These are phyloP conservation scores for Drosophila cognata DNA, from an alignment of 2,888 invertebrate species.

Conservation along the genomic window DNA sequence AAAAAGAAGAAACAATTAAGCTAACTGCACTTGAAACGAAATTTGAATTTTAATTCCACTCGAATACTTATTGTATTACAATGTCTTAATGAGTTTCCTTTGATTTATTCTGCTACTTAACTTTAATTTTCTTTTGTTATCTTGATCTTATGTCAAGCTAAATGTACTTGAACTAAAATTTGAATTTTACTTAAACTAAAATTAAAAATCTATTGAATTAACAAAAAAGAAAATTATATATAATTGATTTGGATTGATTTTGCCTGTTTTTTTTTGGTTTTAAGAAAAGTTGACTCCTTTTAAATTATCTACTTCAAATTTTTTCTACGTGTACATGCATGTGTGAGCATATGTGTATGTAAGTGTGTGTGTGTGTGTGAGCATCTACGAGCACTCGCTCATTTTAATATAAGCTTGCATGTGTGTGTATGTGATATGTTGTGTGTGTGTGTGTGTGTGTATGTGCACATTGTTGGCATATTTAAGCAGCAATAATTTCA, in stretches of 20 bases:
- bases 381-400: slow-evolving; percentile 44
- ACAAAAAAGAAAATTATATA: neutral
- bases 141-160: neutral
- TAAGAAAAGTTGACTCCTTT: neutral
- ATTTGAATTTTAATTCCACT: neutral
- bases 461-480: slow-evolving; percentile 53
- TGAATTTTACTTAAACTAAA: neutral
- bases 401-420: slow-evolving; percentile 6
- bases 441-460: slow-evolving; percentile 25
- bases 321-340: neutral
- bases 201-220: neutral
- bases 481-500: slow-evolving; percentile 39
- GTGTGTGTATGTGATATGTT: slow-evolving; percentile 6
- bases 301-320: neutral
- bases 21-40: neutral
- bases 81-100: neutral
- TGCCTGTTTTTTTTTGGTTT: neutral
- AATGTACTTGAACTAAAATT: neutral
- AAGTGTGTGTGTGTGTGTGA: slow-evolving; percentile 21
- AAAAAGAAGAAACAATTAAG: neutral
- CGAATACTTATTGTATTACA: neutral
- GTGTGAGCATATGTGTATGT: slow-evolving; percentile 4
- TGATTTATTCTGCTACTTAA: neutral
- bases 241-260: neutral
- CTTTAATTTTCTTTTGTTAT: neutral